Percentiles rank a stretch among this genome's conserved stretches.
Evolutionary conservation across 2,888 invertebrate genomes (phyloP).

Genomic region (Neria commutata): DNA sequence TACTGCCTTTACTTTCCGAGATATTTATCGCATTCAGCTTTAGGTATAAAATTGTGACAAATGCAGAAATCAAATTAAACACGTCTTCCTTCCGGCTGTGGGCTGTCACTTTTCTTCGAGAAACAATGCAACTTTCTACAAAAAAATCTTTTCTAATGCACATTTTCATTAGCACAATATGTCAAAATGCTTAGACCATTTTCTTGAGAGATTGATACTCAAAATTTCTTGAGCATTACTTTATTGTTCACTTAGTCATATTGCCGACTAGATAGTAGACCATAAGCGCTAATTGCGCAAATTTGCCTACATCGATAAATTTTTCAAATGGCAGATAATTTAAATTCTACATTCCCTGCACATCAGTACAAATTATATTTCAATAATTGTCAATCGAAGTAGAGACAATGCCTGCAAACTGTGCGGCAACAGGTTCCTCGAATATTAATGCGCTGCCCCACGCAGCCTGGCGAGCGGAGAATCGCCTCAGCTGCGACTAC

Average conservation of each 20-base stretch:
- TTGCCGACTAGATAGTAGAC: too few species aligned
- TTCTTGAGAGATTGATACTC: too few species aligned
- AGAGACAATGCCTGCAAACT: neutral
- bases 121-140: too few species aligned
- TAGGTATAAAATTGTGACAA: neutral
- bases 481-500: too few species aligned
- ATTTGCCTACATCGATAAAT: neutral
- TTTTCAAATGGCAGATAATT: neutral
- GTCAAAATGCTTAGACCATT: too few species aligned
- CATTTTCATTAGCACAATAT: too few species aligned
- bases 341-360: neutral
- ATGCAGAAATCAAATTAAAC: neutral
- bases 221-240: too few species aligned
- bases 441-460: neutral
- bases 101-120: neutral
- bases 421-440: neutral
- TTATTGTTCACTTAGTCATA: too few species aligned
- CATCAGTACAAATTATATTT: neutral
- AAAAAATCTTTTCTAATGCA: too few species aligned
- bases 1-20: too few species aligned
- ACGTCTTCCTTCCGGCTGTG: neutral
- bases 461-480: too few species aligned
- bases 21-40: conserved; percentile 35
- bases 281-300: too few species aligned
- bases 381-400: neutral